Evolutionary conservation across 2,113 vertebrate genomes (phyloP).

Genomic region (Tinamus guttatus): DNA sequence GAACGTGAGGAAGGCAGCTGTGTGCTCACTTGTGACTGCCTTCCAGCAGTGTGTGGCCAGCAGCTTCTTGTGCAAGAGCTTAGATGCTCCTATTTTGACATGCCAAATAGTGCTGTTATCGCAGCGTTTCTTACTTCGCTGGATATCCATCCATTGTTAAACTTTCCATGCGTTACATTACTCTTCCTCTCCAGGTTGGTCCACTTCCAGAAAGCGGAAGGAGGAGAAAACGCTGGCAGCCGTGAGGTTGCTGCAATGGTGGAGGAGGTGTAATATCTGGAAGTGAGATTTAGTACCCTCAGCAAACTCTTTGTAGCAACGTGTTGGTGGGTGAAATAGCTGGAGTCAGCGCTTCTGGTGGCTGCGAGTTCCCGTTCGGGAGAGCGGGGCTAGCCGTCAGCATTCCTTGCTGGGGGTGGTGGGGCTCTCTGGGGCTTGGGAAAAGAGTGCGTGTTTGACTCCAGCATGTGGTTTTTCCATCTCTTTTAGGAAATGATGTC

Average conservation of each 20-base stretch:
- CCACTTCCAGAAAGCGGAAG: neutral
- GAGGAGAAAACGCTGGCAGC: neutral
- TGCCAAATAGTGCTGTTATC: neutral
- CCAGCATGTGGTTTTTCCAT: neutral
- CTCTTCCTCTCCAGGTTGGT: neutral
- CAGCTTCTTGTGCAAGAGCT: neutral
- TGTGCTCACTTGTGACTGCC: neutral
- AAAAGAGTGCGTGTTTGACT: neutral
- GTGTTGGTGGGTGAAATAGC: neutral
- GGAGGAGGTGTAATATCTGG: neutral
- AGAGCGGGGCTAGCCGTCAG: neutral
- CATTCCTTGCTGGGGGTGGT: neutral
- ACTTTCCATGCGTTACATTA: neutral
- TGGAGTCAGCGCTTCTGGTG: neutral
- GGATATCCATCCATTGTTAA: neutral
- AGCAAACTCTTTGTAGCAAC: neutral
- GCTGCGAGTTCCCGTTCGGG: neutral
- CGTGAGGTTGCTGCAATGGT: neutral
- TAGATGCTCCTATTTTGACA: neutral
- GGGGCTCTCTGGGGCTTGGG: neutral
- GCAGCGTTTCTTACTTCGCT: neutral
- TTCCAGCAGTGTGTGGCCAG: neutral
- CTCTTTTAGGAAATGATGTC: neutral
- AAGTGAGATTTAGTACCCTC: neutral
- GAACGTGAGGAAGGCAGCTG: fast-evolving